Base-by-base conservation (phyloP, 2,797 vertebrate genomes). In the Echeneis naucrates region DNA sequence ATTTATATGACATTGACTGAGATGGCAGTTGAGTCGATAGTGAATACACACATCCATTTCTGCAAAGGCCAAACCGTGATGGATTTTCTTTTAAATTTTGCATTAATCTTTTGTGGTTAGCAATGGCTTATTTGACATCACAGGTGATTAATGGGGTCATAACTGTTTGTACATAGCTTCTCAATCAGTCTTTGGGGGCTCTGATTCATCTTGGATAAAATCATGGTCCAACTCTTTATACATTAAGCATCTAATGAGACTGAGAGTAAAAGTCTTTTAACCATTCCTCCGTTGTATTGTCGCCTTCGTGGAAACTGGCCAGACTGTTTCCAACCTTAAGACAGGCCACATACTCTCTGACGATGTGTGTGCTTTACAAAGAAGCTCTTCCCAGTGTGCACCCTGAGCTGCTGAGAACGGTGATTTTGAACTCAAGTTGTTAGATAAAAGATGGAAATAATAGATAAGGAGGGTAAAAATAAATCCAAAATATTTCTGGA, bases 1-100 rank as follows among this genome's bases (percentile, higher is more conserved):
- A 59, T 27, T 56, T 24, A 59, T 35, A 56, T 9, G 66, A 59
- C 24, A 59, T 72, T 84, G 62, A 82, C 75, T 78, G 23, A 5
- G 7, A 47, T 71, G 81, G 65, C 83, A 88, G 72, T 74, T 73
- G 13, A 78, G 64, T 89, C 84, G 79, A 78, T 83, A 73, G 32
- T 52, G 66, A 77, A 72, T 58, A 40, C 52, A 26, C 4, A 10
- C 69, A 82, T 89, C 71, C 60, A 64, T 90, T 87, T 85, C 58
- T 44, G 61, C 68, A 87, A 92, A 92, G 86, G 82, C 78, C 87
- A 89, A 63, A 67, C 4, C 63, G 37, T 80, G 71, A 80, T 72
- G 72, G 75, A 85, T 78, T 64, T 65, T 42, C n/a, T n/a, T 75
- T 79, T 66, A 59, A 68, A 63, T 80, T 68, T 42, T 72, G 74